Base-by-base conservation (phyloP, 2,113 vertebrate genomes). In the Holacanthus passer region DNA sequence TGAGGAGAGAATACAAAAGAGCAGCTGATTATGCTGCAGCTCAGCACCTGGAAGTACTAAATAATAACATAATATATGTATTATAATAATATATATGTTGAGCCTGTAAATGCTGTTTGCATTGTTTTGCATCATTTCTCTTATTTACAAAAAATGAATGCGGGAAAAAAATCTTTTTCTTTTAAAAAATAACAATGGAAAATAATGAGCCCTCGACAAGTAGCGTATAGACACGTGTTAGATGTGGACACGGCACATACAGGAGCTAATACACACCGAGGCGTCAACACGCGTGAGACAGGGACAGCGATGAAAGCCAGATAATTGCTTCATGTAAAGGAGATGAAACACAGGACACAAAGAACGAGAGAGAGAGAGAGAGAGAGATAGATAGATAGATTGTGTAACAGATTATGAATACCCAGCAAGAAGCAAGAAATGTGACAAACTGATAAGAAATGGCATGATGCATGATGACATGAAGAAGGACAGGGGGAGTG, bases 361-460 rank as follows among this genome's bases (percentile, higher is more conserved):
- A 85, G 77, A 77, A 58, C 41, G 35, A 37, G 35, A 37, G 35
- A 37, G 35, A 37, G 35, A 37, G 35, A 37, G 35, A 37, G 35
- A 37, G 35, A 37, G 35, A 37, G 35, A 13, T 19, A 39, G 20
- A 55, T 66, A n/a, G 66, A 47, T 39, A 84, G 81, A 67, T 63
- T 63, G 72, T 37, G 53, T 52, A 59, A 73, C 24, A 17, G 73
- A 87, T 87, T 85, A 86, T 77, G 73, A 91, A 81, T 69, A 74
- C 29, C 48, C 66, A 68, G 81, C 77, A 85, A 80, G 78, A 76
- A 66, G 73, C 64, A 62, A 41, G n/a, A n/a, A 83, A 88, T 75
- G 72, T 88, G 84, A 87, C 75, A 82, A 83, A 84, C 72, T 9
- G 89, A 92, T 92, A 90, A 87, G 82, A 80, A 67, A 71, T 41